Base-by-base conservation (phyloP, 2,113 vertebrate genomes). In the Malurus elegans region DNA sequence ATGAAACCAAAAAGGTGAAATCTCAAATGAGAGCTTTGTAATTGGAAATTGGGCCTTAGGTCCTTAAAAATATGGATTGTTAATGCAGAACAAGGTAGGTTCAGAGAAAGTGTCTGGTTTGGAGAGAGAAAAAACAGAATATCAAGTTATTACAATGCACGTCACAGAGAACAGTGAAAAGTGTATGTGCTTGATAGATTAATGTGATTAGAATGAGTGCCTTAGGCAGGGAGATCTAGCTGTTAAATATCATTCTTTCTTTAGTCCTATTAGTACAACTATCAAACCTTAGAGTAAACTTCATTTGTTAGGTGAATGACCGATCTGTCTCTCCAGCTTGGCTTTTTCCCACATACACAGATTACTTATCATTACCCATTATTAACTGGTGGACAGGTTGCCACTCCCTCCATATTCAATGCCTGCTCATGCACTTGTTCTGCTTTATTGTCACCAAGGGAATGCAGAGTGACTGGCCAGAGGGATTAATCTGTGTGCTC, bases 251-350 rank as follows among this genome's bases (percentile, higher is more conserved):
- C 24, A 69, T 78, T 81, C 38, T 69, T 89, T 53, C 92, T 92
- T 91, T 36, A 66, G 57, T 47, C 53, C 38, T 26, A 58, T 51
- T 86, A 92, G 93, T 69, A 56, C 18, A 91, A 65, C 87, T 73
- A 93, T 89, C 60, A 94, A 96, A 91, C 75, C 64, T 58, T 51
- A 92, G 38, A 81, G 88, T 79, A 97, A 96, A 89, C 73, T 79
- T 88, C 54, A 96, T 94, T 94, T 96, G 45, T 86, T 94, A 95
- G 80, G 69, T 51, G 90, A 82, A 75, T 53, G 88, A 90, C 70
- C 85, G 18, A 10, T 6, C 24, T 45, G 31, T 32, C 76, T 79
- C 19, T 47, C 65, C 36, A 40, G 53, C 64, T 64, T 56, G 40
- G 45, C 50, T 83, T 92, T 79, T 79, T 58, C 48, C 62, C 53